Base-by-base conservation (phyloP, 2,113 vertebrate genomes). In the Gadus chalcogrammus region DNA sequence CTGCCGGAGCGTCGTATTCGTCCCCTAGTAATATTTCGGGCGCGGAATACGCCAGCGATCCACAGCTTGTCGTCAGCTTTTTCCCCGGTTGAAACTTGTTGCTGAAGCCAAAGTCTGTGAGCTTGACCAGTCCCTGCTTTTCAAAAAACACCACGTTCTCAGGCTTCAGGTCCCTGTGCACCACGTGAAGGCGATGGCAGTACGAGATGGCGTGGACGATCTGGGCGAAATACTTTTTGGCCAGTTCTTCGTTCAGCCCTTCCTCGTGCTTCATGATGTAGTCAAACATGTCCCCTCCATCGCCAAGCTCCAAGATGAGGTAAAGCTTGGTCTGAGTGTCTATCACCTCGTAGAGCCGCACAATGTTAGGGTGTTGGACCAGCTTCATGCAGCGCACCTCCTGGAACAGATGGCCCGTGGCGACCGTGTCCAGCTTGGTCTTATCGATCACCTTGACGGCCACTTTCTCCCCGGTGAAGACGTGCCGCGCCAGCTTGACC, bases 241-340 rank as follows among this genome's bases (percentile, higher is more conserved):
- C 97, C 81, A 98, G 84, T 74, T 99, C 97, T 77, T 99, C 97
- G 6, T 92, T 96, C 64, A 99, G 93, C n/a, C 97, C 97, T 65
- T 97, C 96, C 85, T 99, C 97, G 0, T 99, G 97, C 67, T 96
- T 97, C 97, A 99, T 99, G 88, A 99, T 99, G 86, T 99, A 99
- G 86, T 99, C 97, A 58, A 98, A 99, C 97, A 99, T 98, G 75
- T 99, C 97, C 22, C 97, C 97, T 4, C 97, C 97, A 68, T 99
- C 97, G 3, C 96, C 97, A 1, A 99, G 92, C 88, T 99, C 97
- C 65, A 99, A 82, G 83, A 99, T 99, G 61, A 99, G 93, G 77
- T 99, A 99, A 1, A 99, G 95, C 84, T 99, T 99, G 42, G 97
- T 99, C 88, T 99, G 97, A 1, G 97, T 99, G 82, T 99, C 97